phyloP scores from a whole-genome alignment of 2,113 vertebrate species.

The Nothoprocta pentlandii region DNA sequence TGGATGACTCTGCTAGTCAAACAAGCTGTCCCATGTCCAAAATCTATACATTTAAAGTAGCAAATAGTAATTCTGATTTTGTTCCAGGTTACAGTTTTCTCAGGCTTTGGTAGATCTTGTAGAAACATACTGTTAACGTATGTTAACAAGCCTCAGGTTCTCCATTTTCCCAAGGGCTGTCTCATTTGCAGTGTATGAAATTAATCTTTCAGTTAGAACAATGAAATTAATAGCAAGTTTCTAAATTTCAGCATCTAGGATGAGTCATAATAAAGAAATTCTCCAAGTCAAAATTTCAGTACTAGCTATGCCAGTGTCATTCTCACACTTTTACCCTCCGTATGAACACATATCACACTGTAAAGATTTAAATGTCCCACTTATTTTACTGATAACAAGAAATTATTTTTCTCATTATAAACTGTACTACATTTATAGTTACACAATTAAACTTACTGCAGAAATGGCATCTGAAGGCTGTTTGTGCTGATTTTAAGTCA shows the following conservation, averaged over 20 bases:
- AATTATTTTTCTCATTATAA: background rate
- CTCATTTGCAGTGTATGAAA: background rate
- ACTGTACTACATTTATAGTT: background rate
- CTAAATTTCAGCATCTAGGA: background rate
- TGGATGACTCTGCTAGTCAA: background rate
- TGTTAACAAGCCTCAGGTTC: background rate
- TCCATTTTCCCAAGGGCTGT: background rate
- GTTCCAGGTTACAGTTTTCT: background rate
- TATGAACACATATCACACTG: background rate
- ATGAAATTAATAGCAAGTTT: background rate
- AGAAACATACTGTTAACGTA: background rate
- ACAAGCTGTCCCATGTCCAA: background rate
- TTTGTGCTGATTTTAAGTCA: conserved; percentile 15
- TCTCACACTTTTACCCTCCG: background rate
- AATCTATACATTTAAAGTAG: background rate
- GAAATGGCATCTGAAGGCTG: background rate
- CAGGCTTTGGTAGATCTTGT: background rate
- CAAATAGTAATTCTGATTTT: background rate
- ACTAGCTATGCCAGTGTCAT: background rate
- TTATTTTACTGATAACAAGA: background rate
- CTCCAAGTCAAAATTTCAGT: background rate
- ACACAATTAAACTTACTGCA: background rate
- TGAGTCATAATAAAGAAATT: background rate
- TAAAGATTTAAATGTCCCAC: background rate
- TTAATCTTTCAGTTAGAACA: conserved; percentile 5